A percentile compares a stretch with the other conserved stretches of the same genome.
phyloP scores from a whole-genome alignment of 2,888 invertebrate species.

The Girardia tigrina region DNA sequence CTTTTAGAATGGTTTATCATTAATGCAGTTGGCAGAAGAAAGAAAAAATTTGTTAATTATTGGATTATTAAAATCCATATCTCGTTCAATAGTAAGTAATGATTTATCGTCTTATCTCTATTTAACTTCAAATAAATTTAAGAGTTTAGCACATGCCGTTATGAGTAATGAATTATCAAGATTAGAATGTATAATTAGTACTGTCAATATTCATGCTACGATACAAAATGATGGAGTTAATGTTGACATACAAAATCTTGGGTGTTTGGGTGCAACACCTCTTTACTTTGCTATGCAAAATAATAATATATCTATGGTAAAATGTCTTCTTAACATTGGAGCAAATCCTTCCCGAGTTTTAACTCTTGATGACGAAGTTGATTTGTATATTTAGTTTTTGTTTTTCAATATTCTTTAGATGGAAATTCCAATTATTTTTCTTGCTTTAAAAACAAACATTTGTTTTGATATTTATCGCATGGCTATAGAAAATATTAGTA shows the following conservation, averaged over 20 bases:
- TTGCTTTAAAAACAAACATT: not conserved
- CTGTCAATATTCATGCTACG: not conserved
- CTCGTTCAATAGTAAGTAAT: not conserved
- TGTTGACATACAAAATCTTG: not conserved
- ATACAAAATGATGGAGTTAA: not conserved
- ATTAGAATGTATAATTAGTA: not conserved
- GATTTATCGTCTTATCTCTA: not conserved
- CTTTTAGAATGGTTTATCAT: not conserved
- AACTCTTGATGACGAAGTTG: constrained; percentile 9
- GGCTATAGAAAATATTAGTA: not conserved
- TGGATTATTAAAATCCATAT: not conserved
- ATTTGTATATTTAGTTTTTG: not conserved
- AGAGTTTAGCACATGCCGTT: constrained; percentile 4
- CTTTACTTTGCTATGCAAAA: not conserved
- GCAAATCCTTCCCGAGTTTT: not conserved
- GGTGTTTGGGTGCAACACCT: not conserved
- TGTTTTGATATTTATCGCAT: constrained; percentile 5
- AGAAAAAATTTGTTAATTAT: not conserved
- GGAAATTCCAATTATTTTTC: not conserved
- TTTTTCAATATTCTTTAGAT: not conserved
- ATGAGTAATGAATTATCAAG: not conserved
- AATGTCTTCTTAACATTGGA: not conserved
- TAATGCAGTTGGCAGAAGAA: not conserved
- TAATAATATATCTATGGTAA: not conserved
- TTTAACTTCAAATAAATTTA: not conserved